These are phyloP conservation scores for Neocrepidodera transversa DNA, from an alignment of 2,888 invertebrate genomes.

Conservation along the genomic window DNA sequence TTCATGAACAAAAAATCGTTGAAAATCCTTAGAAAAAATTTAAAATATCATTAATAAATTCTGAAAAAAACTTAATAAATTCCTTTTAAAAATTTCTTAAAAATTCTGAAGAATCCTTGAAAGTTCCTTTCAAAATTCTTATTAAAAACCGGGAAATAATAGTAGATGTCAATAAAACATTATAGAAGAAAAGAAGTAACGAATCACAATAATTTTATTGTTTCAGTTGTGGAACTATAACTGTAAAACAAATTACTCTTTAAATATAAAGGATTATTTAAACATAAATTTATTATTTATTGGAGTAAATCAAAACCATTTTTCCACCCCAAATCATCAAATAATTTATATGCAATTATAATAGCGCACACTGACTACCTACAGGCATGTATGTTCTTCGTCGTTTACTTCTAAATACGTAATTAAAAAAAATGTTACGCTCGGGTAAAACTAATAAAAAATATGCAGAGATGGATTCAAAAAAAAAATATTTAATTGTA, in stretches of 20 bases:
- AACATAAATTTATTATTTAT: constrained; percentile 1
- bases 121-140: no score
- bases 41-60: no score
- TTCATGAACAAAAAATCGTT: no score
- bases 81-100: no score
- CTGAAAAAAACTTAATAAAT: no score
- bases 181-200: no score
- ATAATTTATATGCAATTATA: constrained; percentile 3
- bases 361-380: neutral
- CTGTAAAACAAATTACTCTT: neutral
- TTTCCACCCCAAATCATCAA: constrained; percentile 15
- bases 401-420: constrained; percentile 4
- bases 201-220: no score
- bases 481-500: no score
- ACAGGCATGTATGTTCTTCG: constrained; percentile 5
- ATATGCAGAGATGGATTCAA: neutral
- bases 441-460: constrained; percentile 9
- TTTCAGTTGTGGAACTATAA: neutral
- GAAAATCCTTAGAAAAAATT: no score
- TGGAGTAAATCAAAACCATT: constrained; percentile 5
- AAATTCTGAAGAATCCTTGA: no score
- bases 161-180: no score
- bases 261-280: neutral
- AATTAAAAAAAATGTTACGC: constrained; percentile 12
- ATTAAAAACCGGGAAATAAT: no score